phyloP scores from a whole-genome alignment of 2,797 vertebrate species.

The Coreius guichenoti region DNA sequence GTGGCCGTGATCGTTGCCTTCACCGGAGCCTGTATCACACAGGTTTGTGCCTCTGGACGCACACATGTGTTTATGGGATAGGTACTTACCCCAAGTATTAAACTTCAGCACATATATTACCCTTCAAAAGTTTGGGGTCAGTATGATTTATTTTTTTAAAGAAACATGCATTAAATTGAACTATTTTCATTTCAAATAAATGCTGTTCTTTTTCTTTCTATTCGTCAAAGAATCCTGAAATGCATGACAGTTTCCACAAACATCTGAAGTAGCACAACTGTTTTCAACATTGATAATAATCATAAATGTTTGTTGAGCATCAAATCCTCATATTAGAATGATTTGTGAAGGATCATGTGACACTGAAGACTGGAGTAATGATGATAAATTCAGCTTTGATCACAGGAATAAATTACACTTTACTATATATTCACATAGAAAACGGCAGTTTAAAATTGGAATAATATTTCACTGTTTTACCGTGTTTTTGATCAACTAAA shows the following conservation, averaged over 20 bases:
- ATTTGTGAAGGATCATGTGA: conserved; percentile 4
- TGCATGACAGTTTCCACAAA: not conserved
- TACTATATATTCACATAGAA: not conserved
- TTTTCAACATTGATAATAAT: not conserved
- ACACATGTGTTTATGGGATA: not conserved
- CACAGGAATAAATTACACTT: not conserved
- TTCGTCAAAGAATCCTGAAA: not conserved
- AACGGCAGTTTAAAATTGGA: not conserved
- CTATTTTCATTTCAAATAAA: not conserved
- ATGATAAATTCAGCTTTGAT: not conserved
- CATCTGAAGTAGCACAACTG: no score
- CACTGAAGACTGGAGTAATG: not conserved
- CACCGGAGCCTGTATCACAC: conserved; percentile 97
- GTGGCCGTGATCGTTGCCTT: conserved; percentile 98
- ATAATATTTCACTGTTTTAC: not conserved
- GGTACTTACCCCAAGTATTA: no score
- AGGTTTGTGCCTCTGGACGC: conserved; percentile 67
- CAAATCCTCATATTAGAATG: not conserved
- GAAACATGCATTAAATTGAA: not conserved
- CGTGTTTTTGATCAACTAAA: not conserved
- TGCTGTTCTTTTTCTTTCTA: not conserved
- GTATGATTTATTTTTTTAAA: not conserved
- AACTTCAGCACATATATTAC: not conserved
- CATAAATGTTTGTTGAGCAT: not conserved
- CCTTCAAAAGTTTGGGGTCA: not conserved